Evolutionary conservation across 2,888 invertebrate genomes (phyloP).

Genomic region (Lochmaea crataegi): DNA sequence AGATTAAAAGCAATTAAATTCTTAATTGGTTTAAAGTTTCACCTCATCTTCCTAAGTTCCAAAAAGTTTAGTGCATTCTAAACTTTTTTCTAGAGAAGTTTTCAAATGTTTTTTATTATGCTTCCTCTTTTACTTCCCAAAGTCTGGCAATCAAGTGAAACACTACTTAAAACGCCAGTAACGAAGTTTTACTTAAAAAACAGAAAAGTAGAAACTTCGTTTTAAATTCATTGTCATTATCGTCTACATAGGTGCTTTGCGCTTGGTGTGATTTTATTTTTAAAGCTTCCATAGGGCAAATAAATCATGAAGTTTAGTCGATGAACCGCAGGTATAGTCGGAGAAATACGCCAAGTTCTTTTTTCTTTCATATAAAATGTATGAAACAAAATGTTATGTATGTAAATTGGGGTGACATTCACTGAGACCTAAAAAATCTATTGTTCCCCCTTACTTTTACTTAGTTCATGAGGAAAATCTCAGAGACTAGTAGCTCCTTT

Average conservation of each 20-base stretch:
- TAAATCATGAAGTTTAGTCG: too few relatives aligned
- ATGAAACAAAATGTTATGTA: too few relatives aligned
- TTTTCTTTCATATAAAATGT: too few relatives aligned
- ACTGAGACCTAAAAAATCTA: too few relatives aligned
- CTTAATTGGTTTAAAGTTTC: constrained; percentile 37
- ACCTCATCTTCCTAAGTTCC: constrained; percentile 36
- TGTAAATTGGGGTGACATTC: too few relatives aligned
- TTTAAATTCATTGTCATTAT: constrained; percentile 28
- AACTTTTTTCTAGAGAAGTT: constrained; percentile 16
- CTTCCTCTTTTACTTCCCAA: constrained; percentile 14
- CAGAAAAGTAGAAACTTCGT: constrained; percentile 23
- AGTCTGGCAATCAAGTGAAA: constrained; percentile 25
- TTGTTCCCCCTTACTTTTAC: too few relatives aligned
- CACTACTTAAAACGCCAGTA: constrained; percentile 30
- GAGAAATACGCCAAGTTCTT: too few relatives aligned
- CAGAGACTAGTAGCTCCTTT: too few relatives aligned
- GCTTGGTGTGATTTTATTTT: not conserved
- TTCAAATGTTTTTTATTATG: constrained; percentile 27
- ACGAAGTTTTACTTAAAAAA: constrained; percentile 26
- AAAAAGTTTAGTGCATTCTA: constrained; percentile 26
- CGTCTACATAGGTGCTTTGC: constrained; percentile 16
- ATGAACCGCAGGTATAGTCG: not conserved
- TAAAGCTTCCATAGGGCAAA: not conserved
- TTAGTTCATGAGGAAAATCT: too few relatives aligned
- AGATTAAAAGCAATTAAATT: constrained; percentile 34